phyloP scores from a whole-genome alignment of 2,888 invertebrate species.

The Epirrita christyi region DNA sequence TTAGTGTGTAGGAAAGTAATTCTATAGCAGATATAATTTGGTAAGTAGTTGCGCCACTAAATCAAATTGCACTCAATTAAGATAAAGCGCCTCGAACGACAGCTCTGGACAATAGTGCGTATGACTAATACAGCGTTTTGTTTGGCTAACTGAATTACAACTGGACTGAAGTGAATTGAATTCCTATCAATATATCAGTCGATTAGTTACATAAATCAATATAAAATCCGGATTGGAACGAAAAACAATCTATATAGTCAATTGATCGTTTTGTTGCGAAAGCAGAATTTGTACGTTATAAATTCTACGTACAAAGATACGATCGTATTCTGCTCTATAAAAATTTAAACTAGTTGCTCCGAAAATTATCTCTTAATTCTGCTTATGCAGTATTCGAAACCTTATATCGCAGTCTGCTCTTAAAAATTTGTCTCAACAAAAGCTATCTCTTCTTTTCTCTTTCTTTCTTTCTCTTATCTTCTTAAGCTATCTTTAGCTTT shows the following conservation, averaged over 20 bases:
- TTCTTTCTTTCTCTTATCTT: too few species aligned
- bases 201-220: conserved; percentile 43
- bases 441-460: too few species aligned
- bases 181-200: conserved; percentile 55
- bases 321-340: too few species aligned
- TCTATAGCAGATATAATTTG: conserved; percentile 51
- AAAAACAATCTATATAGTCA: conserved; percentile 3
- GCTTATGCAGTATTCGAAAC: neutral
- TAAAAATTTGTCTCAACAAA: too few species aligned
- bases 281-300: neutral
- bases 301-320: too few species aligned
- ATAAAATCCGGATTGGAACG: conserved; percentile 42
- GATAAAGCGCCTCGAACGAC: conserved; percentile 77
- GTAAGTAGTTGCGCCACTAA: conserved; percentile 67
- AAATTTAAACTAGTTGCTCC: too few species aligned
- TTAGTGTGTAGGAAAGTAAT: conserved; percentile 37
- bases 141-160: conserved; percentile 75
- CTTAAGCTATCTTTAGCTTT: too few species aligned
- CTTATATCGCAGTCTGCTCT: neutral
- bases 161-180: conserved; percentile 60
- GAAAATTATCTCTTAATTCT: too few species aligned
- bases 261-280: neutral
- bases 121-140: conserved; percentile 80
- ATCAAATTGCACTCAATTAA: conserved; percentile 83
- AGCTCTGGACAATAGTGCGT: conserved; percentile 71